Percentiles rank a stretch among this genome's conserved stretches.
Conservation (phyloP, 2,888 invertebrate genomes). For the Thymelicus acteon region DNA sequence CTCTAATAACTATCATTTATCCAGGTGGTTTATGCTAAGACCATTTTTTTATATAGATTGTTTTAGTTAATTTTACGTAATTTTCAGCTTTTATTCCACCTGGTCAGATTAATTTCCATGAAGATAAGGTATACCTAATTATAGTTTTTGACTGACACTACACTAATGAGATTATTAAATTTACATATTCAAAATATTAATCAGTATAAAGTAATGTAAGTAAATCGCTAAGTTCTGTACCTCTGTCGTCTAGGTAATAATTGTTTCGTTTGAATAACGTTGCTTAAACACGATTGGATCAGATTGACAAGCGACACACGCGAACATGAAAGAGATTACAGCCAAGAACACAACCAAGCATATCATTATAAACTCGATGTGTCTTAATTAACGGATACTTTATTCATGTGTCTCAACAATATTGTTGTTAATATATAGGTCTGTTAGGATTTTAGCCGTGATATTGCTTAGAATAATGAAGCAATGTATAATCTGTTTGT, state of each 20-base stretch:
- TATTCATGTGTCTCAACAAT: neutral
- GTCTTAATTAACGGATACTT: neutral
- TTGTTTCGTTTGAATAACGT: neutral
- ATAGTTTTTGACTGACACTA: no score
- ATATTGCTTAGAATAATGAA: no score
- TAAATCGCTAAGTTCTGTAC: neutral
- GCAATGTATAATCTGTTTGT: no score
- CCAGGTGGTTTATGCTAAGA: no score
- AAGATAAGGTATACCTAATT: no score
- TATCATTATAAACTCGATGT: slow-evolving; percentile 4
- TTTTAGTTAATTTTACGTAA: no score
- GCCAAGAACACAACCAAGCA: neutral
- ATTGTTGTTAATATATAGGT: neutral
- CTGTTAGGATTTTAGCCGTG: no score
- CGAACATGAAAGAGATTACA: slow-evolving; percentile 4
- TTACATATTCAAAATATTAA: neutral
- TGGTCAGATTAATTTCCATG: no score
- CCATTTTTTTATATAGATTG: no score
- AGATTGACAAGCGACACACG: neutral
- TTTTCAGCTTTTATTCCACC: no score
- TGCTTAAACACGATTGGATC: neutral
- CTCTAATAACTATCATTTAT: no score
- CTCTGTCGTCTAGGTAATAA: neutral
- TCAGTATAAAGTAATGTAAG: neutral
- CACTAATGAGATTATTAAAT: no score